phyloP scores from a whole-genome alignment of 2,113 vertebrate genomes.

The Melanerpes aurifrons region DNA sequence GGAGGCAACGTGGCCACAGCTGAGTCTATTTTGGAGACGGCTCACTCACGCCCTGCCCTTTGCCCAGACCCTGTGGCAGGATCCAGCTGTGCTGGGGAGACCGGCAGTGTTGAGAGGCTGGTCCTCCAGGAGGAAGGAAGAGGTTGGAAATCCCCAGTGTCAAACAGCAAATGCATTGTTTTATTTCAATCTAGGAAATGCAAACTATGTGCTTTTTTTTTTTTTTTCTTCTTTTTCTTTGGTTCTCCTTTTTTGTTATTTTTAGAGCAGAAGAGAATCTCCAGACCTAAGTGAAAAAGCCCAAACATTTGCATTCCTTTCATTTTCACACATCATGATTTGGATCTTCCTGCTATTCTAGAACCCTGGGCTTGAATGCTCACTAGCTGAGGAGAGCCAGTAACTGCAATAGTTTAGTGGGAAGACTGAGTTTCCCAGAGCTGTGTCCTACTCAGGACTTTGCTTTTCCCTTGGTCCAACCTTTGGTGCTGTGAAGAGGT shows the following conservation, averaged over 20 bases:
- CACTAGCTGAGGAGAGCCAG: background rate
- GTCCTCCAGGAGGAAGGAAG: fast-evolving
- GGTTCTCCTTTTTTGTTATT: background rate
- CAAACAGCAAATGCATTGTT: background rate
- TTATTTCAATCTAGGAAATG: background rate
- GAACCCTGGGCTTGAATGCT: background rate
- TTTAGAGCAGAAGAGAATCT: background rate
- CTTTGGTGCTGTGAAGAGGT: background rate
- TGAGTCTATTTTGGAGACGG: background rate
- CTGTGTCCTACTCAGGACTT: background rate
- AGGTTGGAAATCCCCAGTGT: background rate
- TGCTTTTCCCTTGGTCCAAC: background rate
- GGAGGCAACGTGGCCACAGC: background rate
- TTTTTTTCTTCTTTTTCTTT: background rate
- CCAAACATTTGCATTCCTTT: constrained; percentile 11
- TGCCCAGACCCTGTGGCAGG: background rate
- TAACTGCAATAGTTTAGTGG: background rate
- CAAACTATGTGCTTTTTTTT: background rate
- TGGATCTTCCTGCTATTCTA: background rate
- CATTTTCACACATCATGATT: constrained; percentile 11
- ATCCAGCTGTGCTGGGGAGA: background rate
- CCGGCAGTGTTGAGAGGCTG: fast-evolving
- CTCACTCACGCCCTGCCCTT: background rate
- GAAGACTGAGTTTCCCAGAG: background rate
- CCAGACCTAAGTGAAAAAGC: background rate